phyloP scores from a whole-genome alignment of 2,113 vertebrate genomes.

The Strix aluco region DNA sequence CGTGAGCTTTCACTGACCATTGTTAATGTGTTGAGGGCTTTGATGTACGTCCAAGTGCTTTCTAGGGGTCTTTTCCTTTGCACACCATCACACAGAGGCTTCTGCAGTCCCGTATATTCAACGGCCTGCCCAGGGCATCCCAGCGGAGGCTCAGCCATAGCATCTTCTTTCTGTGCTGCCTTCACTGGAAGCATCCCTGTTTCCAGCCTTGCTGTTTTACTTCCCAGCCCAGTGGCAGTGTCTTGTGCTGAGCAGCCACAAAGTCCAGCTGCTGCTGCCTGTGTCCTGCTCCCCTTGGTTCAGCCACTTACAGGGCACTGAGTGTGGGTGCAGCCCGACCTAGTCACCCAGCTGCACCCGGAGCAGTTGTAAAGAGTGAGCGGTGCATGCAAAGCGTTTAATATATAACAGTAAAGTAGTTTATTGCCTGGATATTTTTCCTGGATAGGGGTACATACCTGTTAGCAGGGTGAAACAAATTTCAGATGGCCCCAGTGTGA shows the following conservation, averaged over 20 bases:
- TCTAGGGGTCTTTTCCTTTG: neutral
- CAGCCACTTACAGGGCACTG: neutral
- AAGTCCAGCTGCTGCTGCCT: neutral
- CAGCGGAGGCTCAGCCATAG: fast-evolving
- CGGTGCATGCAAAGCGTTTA: fast-evolving
- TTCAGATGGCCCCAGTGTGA: neutral
- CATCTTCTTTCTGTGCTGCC: neutral
- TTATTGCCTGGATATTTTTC: neutral
- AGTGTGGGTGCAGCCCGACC: neutral
- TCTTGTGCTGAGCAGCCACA: neutral
- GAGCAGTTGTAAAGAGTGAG: fast-evolving
- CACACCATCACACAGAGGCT: neutral
- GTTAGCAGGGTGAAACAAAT: neutral
- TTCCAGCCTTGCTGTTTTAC: neutral
- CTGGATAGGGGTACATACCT: neutral
- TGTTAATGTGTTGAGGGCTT: neutral
- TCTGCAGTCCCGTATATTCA: neutral
- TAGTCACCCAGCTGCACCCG: neutral
- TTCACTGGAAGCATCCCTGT: neutral
- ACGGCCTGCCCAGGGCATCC: neutral
- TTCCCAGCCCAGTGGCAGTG: neutral
- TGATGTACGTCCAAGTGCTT: neutral
- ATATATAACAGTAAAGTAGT: neutral
- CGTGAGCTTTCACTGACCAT: neutral
- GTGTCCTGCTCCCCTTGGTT: neutral